A percentile compares a stretch with the other conserved stretches of the same genome.
phyloP scores from a whole-genome alignment of 2,113 vertebrate genomes.

The Catharus minimus region DNA sequence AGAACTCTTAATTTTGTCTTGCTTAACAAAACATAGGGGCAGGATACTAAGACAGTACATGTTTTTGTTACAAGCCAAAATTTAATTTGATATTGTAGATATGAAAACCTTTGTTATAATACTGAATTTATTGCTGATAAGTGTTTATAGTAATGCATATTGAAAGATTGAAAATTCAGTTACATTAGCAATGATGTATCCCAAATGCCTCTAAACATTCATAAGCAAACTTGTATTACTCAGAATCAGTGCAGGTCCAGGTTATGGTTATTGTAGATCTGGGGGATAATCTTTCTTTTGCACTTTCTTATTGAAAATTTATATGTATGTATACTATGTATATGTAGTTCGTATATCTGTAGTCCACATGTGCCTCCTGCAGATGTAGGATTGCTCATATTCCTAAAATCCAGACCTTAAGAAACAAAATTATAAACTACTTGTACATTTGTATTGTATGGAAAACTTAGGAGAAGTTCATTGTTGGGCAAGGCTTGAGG shows the following conservation, averaged over 20 bases:
- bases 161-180: background rate
- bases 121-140: background rate
- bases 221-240: background rate
- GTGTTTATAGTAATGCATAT: background rate
- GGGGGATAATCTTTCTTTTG: background rate
- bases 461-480: background rate
- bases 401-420: background rate
- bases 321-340: rapidly evolving
- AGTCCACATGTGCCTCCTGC: background rate
- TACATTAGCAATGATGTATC: background rate
- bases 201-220: background rate
- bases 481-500: background rate
- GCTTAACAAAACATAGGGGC: background rate
- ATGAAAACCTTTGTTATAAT: background rate
- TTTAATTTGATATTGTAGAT: background rate
- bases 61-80: background rate
- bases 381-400: background rate
- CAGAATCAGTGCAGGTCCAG: background rate
- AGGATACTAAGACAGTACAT: background rate
- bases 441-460: background rate
- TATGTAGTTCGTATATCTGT: background rate
- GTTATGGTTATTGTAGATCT: background rate
- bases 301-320: background rate
- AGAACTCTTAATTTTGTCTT: background rate
- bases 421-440: background rate